Base-by-base conservation (phyloP, 2,888 invertebrate species). In the Caenorhabditis doughertyi region DNA sequence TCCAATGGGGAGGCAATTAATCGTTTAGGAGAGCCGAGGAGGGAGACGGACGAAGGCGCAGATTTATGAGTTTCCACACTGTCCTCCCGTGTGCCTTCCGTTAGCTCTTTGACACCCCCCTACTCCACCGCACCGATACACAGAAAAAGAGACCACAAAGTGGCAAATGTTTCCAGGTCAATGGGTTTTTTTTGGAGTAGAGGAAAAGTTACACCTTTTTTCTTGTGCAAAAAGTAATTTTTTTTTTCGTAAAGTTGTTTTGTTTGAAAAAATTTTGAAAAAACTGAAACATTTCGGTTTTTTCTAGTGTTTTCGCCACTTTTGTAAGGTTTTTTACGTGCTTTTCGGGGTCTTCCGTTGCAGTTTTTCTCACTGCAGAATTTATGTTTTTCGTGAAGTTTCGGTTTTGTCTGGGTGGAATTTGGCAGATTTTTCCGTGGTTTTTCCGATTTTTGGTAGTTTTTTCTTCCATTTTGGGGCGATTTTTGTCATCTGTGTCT, bases 31-130 rank as follows among this genome's bases (percentile, higher is more conserved):
- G 71, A 60, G n/a, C 71, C 58, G n/a, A 9, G 51, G 51, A 21
- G 47, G 21, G n/a, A n/a, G n/a, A n/a, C 5, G 44, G n/a, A n/a
- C 44, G n/a, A n/a, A 32, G 29, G 23, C 60, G 8, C 76, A 67
- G 76, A 76, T 76, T 76, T 76, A 76, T 76, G 67, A 76, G 76
- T 76, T 76, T 76, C 16, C 25, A 27, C 53, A 62, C 65, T 49
- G 47, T 55, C 55, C 29, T 32, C 32, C 9, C 32, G 32, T 9
- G 7, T 9, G 39, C 27, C 47, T 47, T 25, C 53, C 29, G n/a
- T 21, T 16, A 32, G 23, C 27, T 51, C 62, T 35, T 29, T 47
- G 65, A 35, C 35, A 35, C 35, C 44, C 55, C 5, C 27, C 23
- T 13, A n/a, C 44, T 3, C 23, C 13, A n/a, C 44, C 44, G 42